These are phyloP conservation scores for Drosophila simulans DNA, from an alignment of 1,140 invertebrate genomes.

Conservation along the genomic window DNA sequence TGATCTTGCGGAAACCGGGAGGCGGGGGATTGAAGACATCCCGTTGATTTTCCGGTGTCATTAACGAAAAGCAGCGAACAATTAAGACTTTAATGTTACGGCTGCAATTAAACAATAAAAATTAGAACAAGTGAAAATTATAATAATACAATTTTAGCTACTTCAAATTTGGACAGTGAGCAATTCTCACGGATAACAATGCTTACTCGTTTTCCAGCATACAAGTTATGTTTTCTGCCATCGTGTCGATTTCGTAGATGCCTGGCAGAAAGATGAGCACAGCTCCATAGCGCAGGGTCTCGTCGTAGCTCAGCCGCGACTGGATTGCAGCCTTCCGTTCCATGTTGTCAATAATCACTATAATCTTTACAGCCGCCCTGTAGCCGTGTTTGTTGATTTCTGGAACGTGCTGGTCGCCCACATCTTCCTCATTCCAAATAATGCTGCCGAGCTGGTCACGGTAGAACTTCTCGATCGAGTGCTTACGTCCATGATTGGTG, in stretches of 20 bases:
- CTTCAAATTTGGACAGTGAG: too few species aligned
- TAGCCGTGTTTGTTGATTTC: constrained; percentile 85
- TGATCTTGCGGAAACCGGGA: constrained; percentile 90
- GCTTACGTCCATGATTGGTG: constrained; percentile 86
- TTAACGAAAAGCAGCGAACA: constrained; percentile 78
- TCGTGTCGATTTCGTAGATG: constrained; percentile 90
- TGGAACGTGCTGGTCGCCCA: constrained; percentile 85
- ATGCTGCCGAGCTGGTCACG: constrained; percentile 87
- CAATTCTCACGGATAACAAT: not conserved
- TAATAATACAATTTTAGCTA: too few species aligned
- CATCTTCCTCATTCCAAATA: constrained; percentile 42
- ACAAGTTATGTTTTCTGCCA: constrained; percentile 76
- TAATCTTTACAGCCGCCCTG: constrained; percentile 87
- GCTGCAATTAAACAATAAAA: constrained; percentile 16
- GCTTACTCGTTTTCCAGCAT: constrained; percentile 54
- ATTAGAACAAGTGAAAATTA: not conserved
- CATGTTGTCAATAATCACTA: constrained; percentile 90
- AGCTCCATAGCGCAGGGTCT: constrained; percentile 85
- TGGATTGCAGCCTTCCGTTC: constrained; percentile 84
- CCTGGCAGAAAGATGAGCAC: constrained; percentile 96
- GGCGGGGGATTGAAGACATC: constrained; percentile 84
- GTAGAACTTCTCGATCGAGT: constrained; percentile 88
- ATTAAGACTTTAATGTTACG: constrained; percentile 44
- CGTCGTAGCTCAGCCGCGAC: constrained; percentile 31
- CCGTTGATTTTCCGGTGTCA: constrained; percentile 64